Evolutionary conservation across 2,888 invertebrate genomes (phyloP).

Genomic region (Sylvicola cinctus): DNA sequence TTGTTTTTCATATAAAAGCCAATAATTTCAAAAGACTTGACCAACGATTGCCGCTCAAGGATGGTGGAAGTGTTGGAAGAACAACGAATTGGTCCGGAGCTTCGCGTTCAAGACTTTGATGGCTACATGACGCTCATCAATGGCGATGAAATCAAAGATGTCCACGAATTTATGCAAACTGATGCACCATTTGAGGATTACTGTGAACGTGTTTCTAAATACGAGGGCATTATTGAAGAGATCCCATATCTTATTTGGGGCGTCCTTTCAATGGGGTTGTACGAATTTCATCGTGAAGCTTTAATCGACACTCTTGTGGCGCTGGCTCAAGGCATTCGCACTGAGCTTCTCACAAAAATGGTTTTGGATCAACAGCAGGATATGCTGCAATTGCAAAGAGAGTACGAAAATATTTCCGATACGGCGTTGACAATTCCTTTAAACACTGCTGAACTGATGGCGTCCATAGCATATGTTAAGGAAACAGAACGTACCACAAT

Average conservation of each 20-base stretch:
- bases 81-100: constrained; percentile 51
- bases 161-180: constrained; percentile 44
- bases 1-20: constrained; percentile 35
- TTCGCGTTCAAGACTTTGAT: constrained; percentile 58
- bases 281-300: constrained; percentile 62
- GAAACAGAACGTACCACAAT: constrained; percentile 50
- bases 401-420: constrained; percentile 62
- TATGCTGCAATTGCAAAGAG: constrained; percentile 64
- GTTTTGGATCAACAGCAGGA: constrained; percentile 57
- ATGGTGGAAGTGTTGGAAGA: constrained; percentile 44
- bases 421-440: constrained; percentile 58
- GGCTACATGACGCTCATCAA: constrained; percentile 56
- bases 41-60: constrained; percentile 36
- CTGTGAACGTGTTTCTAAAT: constrained; percentile 35
- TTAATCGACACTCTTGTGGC: constrained; percentile 49
- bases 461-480: constrained; percentile 52
- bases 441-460: constrained; percentile 73
- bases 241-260: constrained; percentile 33
- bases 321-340: constrained; percentile 45
- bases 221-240: constrained; percentile 36
- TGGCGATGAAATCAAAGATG: constrained; percentile 33
- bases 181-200: constrained; percentile 44
- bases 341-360: constrained; percentile 50
- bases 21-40: constrained; percentile 45
- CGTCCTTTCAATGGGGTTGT: constrained; percentile 60